phyloP scores from a whole-genome alignment of 2,888 invertebrate species.

The Melanostoma mellinum region DNA sequence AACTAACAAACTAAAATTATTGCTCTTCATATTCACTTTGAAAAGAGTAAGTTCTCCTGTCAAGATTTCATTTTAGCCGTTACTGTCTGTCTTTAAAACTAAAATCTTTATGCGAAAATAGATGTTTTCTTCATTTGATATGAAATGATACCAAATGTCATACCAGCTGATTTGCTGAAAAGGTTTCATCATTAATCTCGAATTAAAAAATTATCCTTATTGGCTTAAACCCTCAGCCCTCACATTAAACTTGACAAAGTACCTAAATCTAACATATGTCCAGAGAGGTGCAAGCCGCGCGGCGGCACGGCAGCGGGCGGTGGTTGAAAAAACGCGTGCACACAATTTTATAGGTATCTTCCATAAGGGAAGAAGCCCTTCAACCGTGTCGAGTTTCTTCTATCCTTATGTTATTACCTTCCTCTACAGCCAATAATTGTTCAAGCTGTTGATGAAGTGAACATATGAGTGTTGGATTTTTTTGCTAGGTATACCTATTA shows the following conservation, averaged over 20 bases:
- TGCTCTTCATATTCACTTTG: too few species aligned
- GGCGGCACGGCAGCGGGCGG: background rate
- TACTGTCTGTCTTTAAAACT: too few species aligned
- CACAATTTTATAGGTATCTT: background rate
- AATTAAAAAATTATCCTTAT: conserved; percentile 25
- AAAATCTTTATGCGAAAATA: too few species aligned
- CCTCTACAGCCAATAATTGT: conserved; percentile 44
- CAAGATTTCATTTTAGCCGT: too few species aligned
- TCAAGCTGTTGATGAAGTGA: conserved; percentile 52
- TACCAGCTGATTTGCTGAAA: conserved; percentile 8
- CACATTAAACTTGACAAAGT: conserved; percentile 73
- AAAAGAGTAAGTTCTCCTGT: too few species aligned
- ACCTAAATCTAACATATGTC: conserved; percentile 41
- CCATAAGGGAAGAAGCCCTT: conserved; percentile 76
- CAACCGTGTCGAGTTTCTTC: conserved; percentile 79
- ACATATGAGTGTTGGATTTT: conserved; percentile 41
- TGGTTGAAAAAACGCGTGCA: conserved; percentile 12
- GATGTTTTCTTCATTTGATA: too few species aligned
- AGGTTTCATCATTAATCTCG: conserved; percentile 14
- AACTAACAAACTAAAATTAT: too few species aligned
- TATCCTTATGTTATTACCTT: conserved; percentile 29
- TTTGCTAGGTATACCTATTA: background rate
- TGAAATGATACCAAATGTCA: background rate
- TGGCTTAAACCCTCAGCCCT: conserved; percentile 8
- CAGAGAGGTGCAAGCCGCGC: conserved; percentile 8